Evolutionary conservation across 2,797 vertebrate genomes (phyloP), one percentile per base, ranked within the genome.

Genomic region (Varecia variegata): DNA sequence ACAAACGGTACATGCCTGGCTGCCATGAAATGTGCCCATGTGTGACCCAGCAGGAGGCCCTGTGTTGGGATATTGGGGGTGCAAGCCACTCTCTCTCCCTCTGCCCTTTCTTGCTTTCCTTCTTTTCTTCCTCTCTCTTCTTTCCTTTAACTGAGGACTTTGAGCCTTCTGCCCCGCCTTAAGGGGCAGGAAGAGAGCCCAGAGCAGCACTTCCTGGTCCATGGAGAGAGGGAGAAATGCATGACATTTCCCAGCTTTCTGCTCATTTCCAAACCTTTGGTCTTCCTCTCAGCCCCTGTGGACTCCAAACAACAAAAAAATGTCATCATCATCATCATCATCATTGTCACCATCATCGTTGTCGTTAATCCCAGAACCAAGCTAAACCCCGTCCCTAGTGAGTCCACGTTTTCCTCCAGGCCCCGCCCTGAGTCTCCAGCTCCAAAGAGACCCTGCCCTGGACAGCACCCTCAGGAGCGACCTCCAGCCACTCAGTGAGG

Each of bases 41-140:
- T 0, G 0, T 30, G 30, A 47, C 68, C 9, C 6, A 17, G 74
- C 60, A 82, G 45, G 21, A 47, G 32, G 56, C 4, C 1, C 7
- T 4, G 1, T 3, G 7, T 18, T 12, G 40, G 21, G 32, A 52
- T 1, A 3, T 1, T 0, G 7, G 20, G 45, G 20, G 5, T 11
- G 1, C 11, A 6, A 17, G 21, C 1, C 5, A 10, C 21, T n/a
- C 45, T 54, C 62, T 35, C 35, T 30, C 6, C 45, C 56, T 35
- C 11, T 20, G 5, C 3, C 3, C 8, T 12, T 25, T 17, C 15
- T 18, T 68, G 7, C 56, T 32, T 62, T 35, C 30, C 13, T 30
- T 58, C 32, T 43, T 52, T 30, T 25, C 56, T 73, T 67, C 45
- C 60, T 52, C 7, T 58, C 60, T 45, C 73, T 80, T 58, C 52